Base-by-base conservation (phyloP, 2,797 vertebrate species). In the Ptychadena robeensis region DNA sequence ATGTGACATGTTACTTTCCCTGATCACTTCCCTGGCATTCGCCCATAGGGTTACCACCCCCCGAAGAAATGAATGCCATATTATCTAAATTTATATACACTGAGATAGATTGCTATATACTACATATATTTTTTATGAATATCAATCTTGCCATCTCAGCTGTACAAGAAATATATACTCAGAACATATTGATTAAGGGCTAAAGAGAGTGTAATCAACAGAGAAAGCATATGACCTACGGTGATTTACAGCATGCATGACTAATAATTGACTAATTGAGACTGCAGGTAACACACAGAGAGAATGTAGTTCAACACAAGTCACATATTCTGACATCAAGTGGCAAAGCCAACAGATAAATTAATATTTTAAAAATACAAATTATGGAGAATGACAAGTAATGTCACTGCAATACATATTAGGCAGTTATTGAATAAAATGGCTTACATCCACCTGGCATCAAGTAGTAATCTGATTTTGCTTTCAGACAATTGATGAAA, bases 141-240 rank as follows among this genome's bases (percentile, higher is more conserved):
- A n/a, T n/a, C n/a, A n/a, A n/a, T n/a, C n/a, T n/a, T n/a, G n/a
- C n/a, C 25, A 61, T 25, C 11, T 28, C 12, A 67, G 32, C 38
- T 30, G 37, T 61, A 67, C 40, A 77, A 63, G 44, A 67, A 77
- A 77, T 65, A 77, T 77, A 38, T 44, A 12, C 30, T 66, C 38
- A 67, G 61, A 66, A 38, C 63, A 66, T 67, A 77, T 67, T 67
- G 74, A 77, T 65, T 77, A 77, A 53, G 74, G 73, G 73, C 59
- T 66, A 66, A 67, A 77, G 75, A 77, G 74, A 57, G 31, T 79
- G 32, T 57, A 69, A 79, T 79, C 69, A 69, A 69, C 65, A 68
- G 67, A 66, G 65, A 69, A 79, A 79, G 40, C 48, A 44, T 48
- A 79, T 79, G 59, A 68, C 76, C 65, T 35, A 25, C 44, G 31